Percentiles rank a stretch among this genome's conserved stretches.
Conservation (phyloP, 2,797 vertebrate species). For the Sebastes ruberrimus region DNA sequence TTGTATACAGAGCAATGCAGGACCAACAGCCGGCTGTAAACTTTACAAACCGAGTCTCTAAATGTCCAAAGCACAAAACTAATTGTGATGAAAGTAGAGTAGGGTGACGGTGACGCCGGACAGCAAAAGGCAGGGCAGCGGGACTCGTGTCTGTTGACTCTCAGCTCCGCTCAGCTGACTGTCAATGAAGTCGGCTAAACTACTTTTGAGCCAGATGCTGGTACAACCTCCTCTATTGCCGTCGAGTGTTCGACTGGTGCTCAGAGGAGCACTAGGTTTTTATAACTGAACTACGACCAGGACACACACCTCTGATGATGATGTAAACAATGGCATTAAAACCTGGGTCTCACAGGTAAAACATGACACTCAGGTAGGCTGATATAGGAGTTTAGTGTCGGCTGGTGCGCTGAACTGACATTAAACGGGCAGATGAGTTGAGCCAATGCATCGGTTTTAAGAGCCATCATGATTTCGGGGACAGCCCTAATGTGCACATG, state of each 20-base stretch:
- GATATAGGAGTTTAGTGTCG: neutral
- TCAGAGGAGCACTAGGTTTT: neutral
- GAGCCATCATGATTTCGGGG: neutral
- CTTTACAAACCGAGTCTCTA: neutral
- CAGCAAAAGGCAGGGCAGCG: neutral
- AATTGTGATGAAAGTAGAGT: neutral
- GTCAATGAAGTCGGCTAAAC: neutral
- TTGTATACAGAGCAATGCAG: too few relatives aligned
- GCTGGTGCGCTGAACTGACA: neutral
- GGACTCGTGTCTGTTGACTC: neutral
- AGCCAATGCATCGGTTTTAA: neutral
- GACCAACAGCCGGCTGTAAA: neutral
- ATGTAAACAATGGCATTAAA: neutral
- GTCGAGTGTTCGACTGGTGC: neutral
- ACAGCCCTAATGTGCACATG: slow-evolving; percentile 1
- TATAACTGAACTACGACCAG: neutral
- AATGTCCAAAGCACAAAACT: neutral
- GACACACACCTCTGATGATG: neutral
- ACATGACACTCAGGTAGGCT: neutral
- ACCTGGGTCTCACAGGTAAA: neutral
- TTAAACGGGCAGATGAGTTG: neutral
- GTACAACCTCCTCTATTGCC: neutral
- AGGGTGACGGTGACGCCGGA: neutral
- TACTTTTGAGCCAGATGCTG: neutral
- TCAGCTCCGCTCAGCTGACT: neutral